Evolutionary conservation across 2,113 vertebrate genomes (phyloP).

Genomic region (Tachuris rubrigastra): DNA sequence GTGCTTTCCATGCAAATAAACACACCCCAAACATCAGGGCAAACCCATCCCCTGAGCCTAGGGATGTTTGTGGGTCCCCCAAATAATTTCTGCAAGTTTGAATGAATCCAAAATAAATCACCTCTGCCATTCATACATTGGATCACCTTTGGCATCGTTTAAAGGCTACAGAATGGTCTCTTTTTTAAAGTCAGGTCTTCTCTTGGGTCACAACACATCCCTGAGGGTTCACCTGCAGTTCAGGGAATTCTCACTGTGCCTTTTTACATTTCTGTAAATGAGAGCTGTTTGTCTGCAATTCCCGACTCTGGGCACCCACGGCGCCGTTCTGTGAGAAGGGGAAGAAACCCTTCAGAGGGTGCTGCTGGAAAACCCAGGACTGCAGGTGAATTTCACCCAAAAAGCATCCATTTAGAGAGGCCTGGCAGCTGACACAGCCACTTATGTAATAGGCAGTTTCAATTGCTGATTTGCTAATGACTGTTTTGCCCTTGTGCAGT

Average conservation of each 20-base stretch:
- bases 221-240: background rate
- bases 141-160: background rate
- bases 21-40: background rate
- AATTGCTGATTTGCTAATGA: constrained; percentile 51
- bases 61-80: background rate
- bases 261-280: background rate
- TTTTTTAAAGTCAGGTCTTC: background rate
- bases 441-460: constrained; percentile 10
- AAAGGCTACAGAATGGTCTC: background rate
- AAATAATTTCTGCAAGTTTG: background rate
- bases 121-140: background rate
- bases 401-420: background rate
- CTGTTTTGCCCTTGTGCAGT: constrained; percentile 35
- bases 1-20: background rate
- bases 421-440: background rate
- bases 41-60: background rate
- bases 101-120: background rate
- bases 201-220: background rate
- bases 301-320: rapidly evolving
- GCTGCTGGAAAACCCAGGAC: background rate
- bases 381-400: background rate
- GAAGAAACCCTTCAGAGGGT: background rate
- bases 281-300: background rate
- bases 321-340: no score
- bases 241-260: background rate